Percentiles rank a stretch among this genome's conserved stretches.
Evolutionary conservation across 2,797 vertebrate species (phyloP).

Genomic region (Simalia tracyae): DNA sequence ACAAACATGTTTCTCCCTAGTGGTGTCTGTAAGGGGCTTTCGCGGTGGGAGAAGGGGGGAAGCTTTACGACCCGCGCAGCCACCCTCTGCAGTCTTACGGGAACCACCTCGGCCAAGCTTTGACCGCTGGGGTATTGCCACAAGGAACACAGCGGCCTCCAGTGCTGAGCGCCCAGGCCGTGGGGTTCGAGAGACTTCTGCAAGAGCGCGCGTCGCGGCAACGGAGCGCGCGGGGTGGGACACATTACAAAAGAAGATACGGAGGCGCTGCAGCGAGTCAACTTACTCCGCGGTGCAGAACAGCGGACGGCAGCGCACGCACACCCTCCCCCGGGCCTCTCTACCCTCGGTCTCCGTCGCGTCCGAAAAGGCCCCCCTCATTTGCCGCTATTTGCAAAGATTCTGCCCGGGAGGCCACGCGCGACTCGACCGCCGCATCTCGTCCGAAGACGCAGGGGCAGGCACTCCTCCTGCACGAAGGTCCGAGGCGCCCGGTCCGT

Average conservation of each 20-base stretch:
- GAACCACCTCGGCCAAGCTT: not conserved
- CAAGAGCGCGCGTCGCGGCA: not conserved
- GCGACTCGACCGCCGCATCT: not conserved
- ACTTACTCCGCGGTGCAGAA: not conserved
- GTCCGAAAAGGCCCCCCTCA: not conserved
- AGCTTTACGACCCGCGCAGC: not conserved
- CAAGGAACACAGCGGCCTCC: not conserved
- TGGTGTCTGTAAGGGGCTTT: not conserved
- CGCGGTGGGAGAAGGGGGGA: too few relatives aligned
- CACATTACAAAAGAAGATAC: not conserved
- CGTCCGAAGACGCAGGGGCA: not conserved
- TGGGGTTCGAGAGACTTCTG: not conserved
- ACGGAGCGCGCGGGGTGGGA: not conserved
- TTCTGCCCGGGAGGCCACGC: fast-evolving
- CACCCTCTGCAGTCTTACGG: not conserved
- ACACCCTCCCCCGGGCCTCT: too few relatives aligned
- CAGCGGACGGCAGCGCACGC: not conserved
- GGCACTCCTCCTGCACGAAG: not conserved
- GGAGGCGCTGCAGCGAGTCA: not conserved
- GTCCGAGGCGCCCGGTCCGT: too few relatives aligned
- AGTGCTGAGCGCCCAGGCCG: not conserved
- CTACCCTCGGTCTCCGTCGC: not conserved
- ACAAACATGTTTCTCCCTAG: not conserved
- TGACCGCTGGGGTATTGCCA: not conserved
- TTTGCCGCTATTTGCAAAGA: not conserved